Conservation (phyloP, 2,113 vertebrate genomes). For the Meriones unguiculatus region DNA sequence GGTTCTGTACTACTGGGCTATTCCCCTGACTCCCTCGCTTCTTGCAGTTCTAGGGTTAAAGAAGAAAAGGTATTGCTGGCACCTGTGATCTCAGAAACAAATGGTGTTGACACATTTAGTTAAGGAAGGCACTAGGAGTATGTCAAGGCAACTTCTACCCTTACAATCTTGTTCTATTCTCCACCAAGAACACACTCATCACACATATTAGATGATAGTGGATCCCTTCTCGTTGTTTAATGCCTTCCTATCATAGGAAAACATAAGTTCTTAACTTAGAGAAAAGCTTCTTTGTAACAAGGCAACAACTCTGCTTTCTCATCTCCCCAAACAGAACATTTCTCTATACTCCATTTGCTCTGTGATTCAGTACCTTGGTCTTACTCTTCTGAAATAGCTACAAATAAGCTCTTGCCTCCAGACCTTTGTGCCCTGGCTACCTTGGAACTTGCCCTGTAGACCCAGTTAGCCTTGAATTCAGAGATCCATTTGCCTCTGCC, state of each 20-base stretch:
- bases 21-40: background rate
- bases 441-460: background rate
- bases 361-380: background rate
- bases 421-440: background rate
- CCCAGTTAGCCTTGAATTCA: background rate
- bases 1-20: background rate
- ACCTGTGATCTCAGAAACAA: background rate
- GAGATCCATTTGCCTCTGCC: background rate
- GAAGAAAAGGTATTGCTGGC: background rate
- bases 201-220: background rate
- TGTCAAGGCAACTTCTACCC: background rate
- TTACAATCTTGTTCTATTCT: background rate
- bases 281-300: background rate
- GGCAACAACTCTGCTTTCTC: background rate
- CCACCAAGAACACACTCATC: background rate
- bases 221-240: background rate
- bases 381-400: background rate
- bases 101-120: background rate
- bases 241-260: background rate
- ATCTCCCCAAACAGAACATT: too few species aligned
- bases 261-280: background rate
- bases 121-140: background rate
- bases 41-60: background rate
- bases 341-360: background rate
- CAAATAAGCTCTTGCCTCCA: background rate